Evolutionary conservation across 2,113 vertebrate species (phyloP).

Genomic region (Gopherus flavomarginatus): DNA sequence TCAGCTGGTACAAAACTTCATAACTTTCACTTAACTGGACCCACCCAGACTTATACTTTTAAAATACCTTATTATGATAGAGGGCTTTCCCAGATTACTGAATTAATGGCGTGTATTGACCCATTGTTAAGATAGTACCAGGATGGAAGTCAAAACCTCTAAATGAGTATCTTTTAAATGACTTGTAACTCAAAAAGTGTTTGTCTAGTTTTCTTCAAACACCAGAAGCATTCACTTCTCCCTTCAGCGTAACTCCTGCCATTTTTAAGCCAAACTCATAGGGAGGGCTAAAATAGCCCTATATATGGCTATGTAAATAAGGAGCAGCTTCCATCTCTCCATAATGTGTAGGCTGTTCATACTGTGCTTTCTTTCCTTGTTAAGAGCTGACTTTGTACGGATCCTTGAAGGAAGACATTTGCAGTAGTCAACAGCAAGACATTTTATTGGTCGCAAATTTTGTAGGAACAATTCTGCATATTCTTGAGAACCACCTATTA

Average conservation of each 20-base stretch:
- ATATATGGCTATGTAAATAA: too few relatives aligned
- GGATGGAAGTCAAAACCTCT: slow-evolving; percentile 20
- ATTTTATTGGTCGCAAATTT: too few relatives aligned
- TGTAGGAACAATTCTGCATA: too few relatives aligned
- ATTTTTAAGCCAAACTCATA: not conserved
- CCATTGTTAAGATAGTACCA: not conserved
- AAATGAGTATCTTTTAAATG: not conserved
- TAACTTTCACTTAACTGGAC: not conserved
- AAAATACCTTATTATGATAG: slow-evolving; percentile 8
- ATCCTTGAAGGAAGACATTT: not conserved
- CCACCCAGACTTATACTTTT: not conserved
- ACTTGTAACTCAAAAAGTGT: not conserved
- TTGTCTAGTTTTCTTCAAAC: slow-evolving; percentile 1
- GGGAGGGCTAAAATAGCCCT: not conserved
- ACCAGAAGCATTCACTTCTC: not conserved
- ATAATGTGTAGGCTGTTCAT: not conserved
- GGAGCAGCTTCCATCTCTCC: not conserved
- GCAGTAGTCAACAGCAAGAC: too few relatives aligned
- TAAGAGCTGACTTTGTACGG: not conserved
- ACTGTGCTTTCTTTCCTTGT: not conserved
- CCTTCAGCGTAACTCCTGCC: not conserved
- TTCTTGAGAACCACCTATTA: too few relatives aligned
- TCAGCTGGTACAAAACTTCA: too few relatives aligned
- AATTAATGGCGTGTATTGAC: not conserved
- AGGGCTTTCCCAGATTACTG: slow-evolving; percentile 33